These are phyloP conservation scores for Arizona elegans DNA, from an alignment of 2,113 vertebrate genomes.

Conservation along the genomic window DNA sequence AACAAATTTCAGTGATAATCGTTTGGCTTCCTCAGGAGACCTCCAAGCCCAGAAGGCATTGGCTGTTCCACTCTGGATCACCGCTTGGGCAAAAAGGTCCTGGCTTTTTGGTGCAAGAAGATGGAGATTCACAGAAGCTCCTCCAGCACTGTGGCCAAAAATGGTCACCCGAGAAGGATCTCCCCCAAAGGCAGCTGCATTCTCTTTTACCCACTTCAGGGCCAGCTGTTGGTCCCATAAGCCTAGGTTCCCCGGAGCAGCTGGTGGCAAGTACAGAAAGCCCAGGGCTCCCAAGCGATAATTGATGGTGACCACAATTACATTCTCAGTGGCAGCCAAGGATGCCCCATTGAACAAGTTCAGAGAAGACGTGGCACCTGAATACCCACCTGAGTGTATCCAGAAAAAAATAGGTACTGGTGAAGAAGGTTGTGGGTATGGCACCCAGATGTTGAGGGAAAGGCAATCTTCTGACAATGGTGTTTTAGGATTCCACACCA, in stretches of 20 bases:
- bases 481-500: not conserved
- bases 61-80: constrained; percentile 71
- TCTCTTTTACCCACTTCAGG: constrained; percentile 69
- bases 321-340: constrained; percentile 48
- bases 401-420: constrained; percentile 69
- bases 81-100: constrained; percentile 64
- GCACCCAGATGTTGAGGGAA: constrained; percentile 29
- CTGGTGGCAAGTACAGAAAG: constrained; percentile 46
- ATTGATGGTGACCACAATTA: no score
- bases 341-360: constrained; percentile 69
- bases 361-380: constrained; percentile 69
- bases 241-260: constrained; percentile 65
- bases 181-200: constrained; percentile 74
- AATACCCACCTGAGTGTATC: constrained; percentile 75
- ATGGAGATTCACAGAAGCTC: constrained; percentile 67
- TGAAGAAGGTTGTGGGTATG: constrained; percentile 38
- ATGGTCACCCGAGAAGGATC: constrained; percentile 69
- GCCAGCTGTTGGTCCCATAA: constrained; percentile 74
- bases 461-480: constrained; percentile 70
- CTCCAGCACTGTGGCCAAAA: constrained; percentile 76
- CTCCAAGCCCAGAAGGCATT: constrained; percentile 61
- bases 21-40: constrained; percentile 43
- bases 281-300: no score
- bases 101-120: constrained; percentile 70
- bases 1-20: constrained; percentile 47